Conservation (phyloP, 2,113 vertebrate species). For the Sylvia atricapilla region DNA sequence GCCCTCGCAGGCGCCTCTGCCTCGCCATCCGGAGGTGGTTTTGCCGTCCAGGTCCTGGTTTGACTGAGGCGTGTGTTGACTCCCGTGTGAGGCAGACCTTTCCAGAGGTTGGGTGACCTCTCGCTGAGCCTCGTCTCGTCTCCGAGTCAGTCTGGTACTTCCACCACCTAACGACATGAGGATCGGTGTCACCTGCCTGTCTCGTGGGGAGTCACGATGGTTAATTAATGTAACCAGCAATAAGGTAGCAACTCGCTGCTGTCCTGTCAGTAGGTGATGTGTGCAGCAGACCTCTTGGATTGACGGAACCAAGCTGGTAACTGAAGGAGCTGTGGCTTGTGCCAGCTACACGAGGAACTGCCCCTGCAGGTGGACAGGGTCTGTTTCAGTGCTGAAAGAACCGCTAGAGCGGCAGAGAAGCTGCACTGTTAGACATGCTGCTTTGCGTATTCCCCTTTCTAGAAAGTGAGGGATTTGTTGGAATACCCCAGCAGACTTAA, state of each 20-base stretch:
- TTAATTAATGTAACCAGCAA: background rate
- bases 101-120: background rate
- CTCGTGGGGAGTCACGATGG: background rate
- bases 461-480: background rate
- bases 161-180: background rate
- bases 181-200: background rate
- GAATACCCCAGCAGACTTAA: background rate
- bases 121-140: background rate
- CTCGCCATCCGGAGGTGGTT: accelerated
- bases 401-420: background rate
- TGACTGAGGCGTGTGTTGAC: background rate
- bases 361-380: background rate
- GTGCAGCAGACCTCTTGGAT: background rate
- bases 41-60: background rate
- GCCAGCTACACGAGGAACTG: background rate
- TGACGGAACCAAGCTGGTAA: background rate
- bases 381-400: background rate
- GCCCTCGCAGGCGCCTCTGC: background rate
- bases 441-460: background rate
- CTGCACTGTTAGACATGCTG: background rate
- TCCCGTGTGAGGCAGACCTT: background rate
- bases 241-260: background rate
- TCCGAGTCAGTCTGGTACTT: background rate
- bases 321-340: background rate
- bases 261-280: background rate